Percentiles rank a stretch among this genome's conserved stretches.
Evolutionary conservation across 2,113 vertebrate species (phyloP).

Genomic region (Aythya baeri): DNA sequence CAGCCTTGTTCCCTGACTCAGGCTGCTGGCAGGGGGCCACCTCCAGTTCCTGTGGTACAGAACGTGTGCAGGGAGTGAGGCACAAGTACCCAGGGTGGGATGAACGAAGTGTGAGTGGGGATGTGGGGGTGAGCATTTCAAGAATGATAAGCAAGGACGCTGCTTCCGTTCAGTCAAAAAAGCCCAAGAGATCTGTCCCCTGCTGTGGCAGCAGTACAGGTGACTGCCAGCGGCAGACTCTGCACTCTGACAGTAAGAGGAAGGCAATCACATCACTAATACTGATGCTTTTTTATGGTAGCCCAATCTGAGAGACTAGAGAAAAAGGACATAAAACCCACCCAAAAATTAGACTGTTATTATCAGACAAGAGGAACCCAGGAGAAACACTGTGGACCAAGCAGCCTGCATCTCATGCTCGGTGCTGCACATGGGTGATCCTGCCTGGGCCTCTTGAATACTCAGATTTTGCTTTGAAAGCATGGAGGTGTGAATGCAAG

Average conservation of each 20-base stretch:
- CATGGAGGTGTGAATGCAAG: not conserved
- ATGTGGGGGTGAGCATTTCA: not conserved
- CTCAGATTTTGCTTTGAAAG: not conserved
- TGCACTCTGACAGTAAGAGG: not conserved
- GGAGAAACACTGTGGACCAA: rapidly evolving
- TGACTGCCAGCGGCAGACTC: not conserved
- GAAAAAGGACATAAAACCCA: not conserved
- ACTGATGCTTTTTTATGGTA: not conserved
- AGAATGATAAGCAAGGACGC: not conserved
- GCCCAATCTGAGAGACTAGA: not conserved
- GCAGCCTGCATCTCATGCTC: not conserved
- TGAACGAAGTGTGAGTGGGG: not conserved
- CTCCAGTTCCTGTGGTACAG: not conserved
- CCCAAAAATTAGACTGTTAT: not conserved
- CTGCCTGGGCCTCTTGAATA: not conserved
- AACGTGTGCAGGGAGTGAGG: not conserved
- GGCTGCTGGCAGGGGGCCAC: not conserved
- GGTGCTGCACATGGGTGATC: not conserved
- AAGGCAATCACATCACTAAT: not conserved
- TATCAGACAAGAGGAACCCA: not conserved
- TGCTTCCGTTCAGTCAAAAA: not conserved
- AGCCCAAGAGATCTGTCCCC: not conserved
- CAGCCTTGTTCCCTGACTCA: not conserved
- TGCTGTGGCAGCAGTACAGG: not conserved
- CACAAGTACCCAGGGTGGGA: not conserved